Evolutionary conservation across 2,113 vertebrate species (phyloP).

Genomic region (Austrofundulus limnaeus): DNA sequence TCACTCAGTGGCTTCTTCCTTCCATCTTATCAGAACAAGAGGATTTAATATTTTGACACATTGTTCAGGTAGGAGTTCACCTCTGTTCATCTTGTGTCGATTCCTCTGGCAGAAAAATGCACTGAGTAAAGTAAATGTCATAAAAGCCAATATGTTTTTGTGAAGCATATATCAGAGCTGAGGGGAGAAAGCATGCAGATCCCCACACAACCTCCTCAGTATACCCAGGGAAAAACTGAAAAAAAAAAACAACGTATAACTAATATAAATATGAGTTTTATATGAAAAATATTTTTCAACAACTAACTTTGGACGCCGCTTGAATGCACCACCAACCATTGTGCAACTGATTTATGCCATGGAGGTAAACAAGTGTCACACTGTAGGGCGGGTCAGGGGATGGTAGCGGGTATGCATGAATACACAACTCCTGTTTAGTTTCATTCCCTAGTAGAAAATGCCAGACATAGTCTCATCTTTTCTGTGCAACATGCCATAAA

Average conservation of each 20-base stretch:
- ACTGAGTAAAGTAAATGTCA: conserved; percentile 35
- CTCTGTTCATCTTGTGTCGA: conserved; percentile 48
- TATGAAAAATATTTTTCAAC: conserved; percentile 37
- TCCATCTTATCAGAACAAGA: conserved; percentile 31
- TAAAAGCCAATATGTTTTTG: conserved; percentile 49
- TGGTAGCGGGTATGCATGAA: conserved; percentile 36
- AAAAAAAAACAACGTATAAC: conserved; percentile 60
- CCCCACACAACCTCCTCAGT: not conserved
- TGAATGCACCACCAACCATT: conserved; percentile 50
- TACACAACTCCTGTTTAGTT: conserved; percentile 57
- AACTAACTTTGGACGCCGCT: conserved; percentile 46
- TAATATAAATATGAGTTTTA: conserved; percentile 64
- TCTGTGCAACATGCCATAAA: no score
- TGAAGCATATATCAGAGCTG: conserved; percentile 12
- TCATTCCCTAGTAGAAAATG: conserved; percentile 36
- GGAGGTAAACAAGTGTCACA: conserved; percentile 57
- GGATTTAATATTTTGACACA: conserved; percentile 54
- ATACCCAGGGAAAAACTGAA: conserved; percentile 37
- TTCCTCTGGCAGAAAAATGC: conserved; percentile 44
- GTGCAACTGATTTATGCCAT: conserved; percentile 55
- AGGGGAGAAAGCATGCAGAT: conserved; percentile 24
- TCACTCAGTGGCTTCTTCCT: conserved; percentile 35
- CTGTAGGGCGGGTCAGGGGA: conserved; percentile 31
- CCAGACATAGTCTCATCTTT: not conserved
- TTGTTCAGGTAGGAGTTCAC: conserved; percentile 28